A percentile compares a stretch with the other conserved stretches of the same genome.
phyloP scores from a whole-genome alignment of 2,888 invertebrate genomes.

The Coremacera marginata region DNA sequence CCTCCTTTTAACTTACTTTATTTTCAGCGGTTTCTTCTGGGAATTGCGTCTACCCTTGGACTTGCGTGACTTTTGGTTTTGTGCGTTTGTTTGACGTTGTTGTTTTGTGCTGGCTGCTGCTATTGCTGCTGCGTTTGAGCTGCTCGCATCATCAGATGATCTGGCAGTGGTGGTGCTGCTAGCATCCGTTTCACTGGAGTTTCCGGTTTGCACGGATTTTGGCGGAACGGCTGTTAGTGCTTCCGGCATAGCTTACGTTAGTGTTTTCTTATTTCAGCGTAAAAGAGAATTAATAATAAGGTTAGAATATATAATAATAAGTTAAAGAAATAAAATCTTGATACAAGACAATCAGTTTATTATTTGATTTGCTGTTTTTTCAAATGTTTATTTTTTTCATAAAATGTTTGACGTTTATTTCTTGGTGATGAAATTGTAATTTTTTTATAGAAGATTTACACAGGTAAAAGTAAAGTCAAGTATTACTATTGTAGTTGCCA shows the following conservation, averaged over 20 bases:
- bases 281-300: too few relatives aligned
- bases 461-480: too few relatives aligned
- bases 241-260: conserved; percentile 46
- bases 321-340: too few relatives aligned
- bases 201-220: conserved; percentile 40
- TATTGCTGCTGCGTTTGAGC: neutral
- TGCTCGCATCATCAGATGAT: conserved; percentile 30
- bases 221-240: conserved; percentile 41
- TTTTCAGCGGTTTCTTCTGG: conserved; percentile 32
- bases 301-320: too few relatives aligned
- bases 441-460: too few relatives aligned
- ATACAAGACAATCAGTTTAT: too few relatives aligned
- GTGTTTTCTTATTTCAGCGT: neutral
- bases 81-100: neutral
- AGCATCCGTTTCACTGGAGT: conserved; percentile 44
- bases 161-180: conserved; percentile 41
- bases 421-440: neutral
- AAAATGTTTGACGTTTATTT: neutral
- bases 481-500: too few relatives aligned
- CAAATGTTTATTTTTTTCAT: neutral
- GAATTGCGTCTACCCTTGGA: neutral
- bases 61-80: conserved; percentile 5
- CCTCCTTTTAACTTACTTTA: conserved; percentile 41
- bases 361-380: neutral
- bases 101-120: conserved; percentile 10